Evolutionary conservation across 2,888 invertebrate species (phyloP).

Genomic region (Mallateleia sp.): DNA sequence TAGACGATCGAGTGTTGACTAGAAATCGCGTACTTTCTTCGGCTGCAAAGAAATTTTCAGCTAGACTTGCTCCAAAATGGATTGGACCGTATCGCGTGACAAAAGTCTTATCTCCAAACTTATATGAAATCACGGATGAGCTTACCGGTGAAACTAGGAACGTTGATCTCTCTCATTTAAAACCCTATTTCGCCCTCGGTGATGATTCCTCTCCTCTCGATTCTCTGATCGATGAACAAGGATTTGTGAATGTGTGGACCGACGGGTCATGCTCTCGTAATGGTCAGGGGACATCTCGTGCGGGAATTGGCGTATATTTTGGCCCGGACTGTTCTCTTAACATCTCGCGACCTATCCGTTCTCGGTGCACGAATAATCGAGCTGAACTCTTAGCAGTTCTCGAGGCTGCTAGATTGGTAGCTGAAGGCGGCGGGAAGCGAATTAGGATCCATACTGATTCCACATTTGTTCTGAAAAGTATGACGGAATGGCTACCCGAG

Average conservation of each 20-base stretch:
- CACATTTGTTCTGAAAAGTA: neutral
- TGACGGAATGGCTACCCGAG: conserved; percentile 8
- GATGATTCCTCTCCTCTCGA: too few relatives aligned
- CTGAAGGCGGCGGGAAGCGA: neutral
- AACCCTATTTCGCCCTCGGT: too few relatives aligned
- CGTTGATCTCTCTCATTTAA: too few relatives aligned
- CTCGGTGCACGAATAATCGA: conserved; percentile 19
- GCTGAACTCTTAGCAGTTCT: conserved; percentile 5
- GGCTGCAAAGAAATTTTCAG: too few relatives aligned
- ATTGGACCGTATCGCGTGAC: too few relatives aligned
- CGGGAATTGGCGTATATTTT: conserved; percentile 22
- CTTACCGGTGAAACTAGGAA: too few relatives aligned
- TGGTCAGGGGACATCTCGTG: neutral
- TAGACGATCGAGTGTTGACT: too few relatives aligned
- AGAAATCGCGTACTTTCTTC: too few relatives aligned
- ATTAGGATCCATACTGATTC: conserved; percentile 26
- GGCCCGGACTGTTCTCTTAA: neutral
- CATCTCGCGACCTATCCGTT: neutral
- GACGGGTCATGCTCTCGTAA: conserved; percentile 9
- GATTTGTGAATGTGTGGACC: conserved; percentile 13
- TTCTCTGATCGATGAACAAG: neutral
- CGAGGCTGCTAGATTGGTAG: neutral
- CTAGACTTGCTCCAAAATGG: too few relatives aligned
- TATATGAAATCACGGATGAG: too few relatives aligned
- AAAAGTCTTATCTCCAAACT: too few relatives aligned